Evolutionary conservation across 1,140 invertebrate species (phyloP).

Genomic region (Helicoverpa armigera): DNA sequence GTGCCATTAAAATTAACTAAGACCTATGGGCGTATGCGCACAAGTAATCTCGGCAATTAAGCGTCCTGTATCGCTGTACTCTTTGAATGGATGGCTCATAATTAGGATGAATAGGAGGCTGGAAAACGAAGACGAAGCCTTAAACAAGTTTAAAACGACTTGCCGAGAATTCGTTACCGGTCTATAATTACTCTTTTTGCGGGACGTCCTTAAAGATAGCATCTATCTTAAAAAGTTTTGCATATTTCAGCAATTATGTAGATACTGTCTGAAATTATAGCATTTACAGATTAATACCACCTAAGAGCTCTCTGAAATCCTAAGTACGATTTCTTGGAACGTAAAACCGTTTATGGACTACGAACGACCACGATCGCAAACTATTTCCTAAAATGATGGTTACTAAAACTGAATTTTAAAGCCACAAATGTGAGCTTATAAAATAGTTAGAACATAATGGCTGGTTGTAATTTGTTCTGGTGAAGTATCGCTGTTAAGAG

Average conservation of each 20-base stretch:
- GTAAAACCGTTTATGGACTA: slow-evolving; percentile 1
- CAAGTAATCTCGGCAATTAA: slow-evolving; percentile 45
- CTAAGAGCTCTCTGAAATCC: slow-evolving; percentile 6
- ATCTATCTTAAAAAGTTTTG: slow-evolving; percentile 21
- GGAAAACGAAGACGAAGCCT: slow-evolving; percentile 3
- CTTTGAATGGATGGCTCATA: slow-evolving; percentile 16
- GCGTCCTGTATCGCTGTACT: slow-evolving; percentile 24
- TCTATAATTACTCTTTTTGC: slow-evolving; percentile 11
- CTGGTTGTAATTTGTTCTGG: not conserved
- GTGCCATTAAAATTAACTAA: slow-evolving; percentile 50
- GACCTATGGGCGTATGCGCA: slow-evolving; percentile 35
- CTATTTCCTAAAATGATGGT: slow-evolving; percentile 15
- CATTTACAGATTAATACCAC: slow-evolving; percentile 25
- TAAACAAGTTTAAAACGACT: slow-evolving; percentile 8
- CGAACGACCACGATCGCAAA: not conserved
- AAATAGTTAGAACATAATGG: not conserved
- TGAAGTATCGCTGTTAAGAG: not conserved
- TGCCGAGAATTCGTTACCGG: not conserved
- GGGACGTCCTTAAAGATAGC: slow-evolving; percentile 6
- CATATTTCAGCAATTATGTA: slow-evolving; percentile 45
- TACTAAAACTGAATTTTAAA: not conserved
- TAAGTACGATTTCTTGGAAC: slow-evolving; percentile 19
- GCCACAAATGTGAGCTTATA: not conserved
- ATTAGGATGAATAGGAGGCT: slow-evolving; percentile 12
- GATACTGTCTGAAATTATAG: slow-evolving; percentile 39